Percentiles rank a stretch among this genome's conserved stretches.
Evolutionary conservation across 2,113 vertebrate genomes (phyloP).

Genomic region (Petrocephalus zakoni): DNA sequence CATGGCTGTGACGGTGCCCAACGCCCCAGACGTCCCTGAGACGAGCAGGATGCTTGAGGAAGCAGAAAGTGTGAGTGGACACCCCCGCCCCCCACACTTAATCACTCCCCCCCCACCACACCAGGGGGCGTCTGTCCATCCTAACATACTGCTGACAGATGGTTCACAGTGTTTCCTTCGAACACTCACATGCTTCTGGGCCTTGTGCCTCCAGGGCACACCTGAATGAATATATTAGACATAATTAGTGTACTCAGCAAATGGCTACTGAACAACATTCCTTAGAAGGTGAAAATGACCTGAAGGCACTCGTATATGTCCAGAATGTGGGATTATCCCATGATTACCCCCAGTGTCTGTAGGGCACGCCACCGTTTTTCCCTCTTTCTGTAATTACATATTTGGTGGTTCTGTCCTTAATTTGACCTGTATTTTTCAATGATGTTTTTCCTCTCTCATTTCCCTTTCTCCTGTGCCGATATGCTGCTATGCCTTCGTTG

Average conservation of each 20-base stretch:
- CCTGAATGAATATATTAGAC: not conserved
- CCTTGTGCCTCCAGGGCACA: not conserved
- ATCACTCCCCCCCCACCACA: not conserved
- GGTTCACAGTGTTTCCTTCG: too few relatives aligned
- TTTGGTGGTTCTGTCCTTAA: not conserved
- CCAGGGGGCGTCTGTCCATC: not conserved
- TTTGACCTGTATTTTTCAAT: not conserved
- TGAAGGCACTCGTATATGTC: not conserved
- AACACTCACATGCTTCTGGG: not conserved
- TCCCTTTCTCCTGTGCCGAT: not conserved
- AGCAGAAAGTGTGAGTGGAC: slow-evolving; percentile 82
- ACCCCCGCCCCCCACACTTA: slow-evolving; percentile 19
- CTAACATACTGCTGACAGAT: not conserved
- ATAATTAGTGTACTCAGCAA: not conserved
- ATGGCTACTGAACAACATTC: not conserved
- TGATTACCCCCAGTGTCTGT: not conserved
- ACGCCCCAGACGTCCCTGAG: slow-evolving; percentile 84
- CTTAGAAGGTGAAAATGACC: not conserved
- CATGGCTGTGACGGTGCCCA: slow-evolving; percentile 86
- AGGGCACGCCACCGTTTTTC: not conserved
- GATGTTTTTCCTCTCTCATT: not conserved
- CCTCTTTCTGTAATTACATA: not conserved
- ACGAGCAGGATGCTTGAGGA: slow-evolving; percentile 89
- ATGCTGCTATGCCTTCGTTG: not conserved
- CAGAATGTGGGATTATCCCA: not conserved